Evolutionary conservation across 2,888 invertebrate species (phyloP), one percentile per base, ranked within the genome.

Genomic region (Rhodophaea formosa): DNA sequence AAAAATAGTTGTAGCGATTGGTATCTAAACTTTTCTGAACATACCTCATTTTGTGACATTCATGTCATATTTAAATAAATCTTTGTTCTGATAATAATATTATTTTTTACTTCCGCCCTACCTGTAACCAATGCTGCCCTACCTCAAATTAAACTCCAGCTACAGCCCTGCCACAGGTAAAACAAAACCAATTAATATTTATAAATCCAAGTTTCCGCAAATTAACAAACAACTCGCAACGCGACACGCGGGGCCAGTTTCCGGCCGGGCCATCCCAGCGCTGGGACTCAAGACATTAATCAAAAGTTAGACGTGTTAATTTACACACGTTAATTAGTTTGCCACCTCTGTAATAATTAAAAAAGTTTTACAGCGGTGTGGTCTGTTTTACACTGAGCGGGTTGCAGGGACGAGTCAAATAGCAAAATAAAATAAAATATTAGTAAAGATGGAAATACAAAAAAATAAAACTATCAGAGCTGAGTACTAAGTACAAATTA

Each of bases 301-400:
- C 68, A 65, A 65, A 69, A 69, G 61, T 68, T 70, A 57, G 58
- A 60, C 59, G 64, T 54, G 62, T 62, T 68, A 63, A 70, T 64
- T 62, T 61, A 74, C 78, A 79, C 77, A 72, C 68, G 68, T 61
- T 76, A 78, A 80, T 81, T 77, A 81, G 70, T 72, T 74, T 62
- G 63, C 62, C 74, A 79, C 74, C 72, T 72, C 70, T 71, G 69
- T 71, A 72, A 72, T 79, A 74, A 79, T 79, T 79, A 72, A 74
- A 77, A 77, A 79, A 75, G 69, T 79, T 75, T 43, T 44, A 43
- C 29, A 23, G 12, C 44, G 30, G 51, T 8, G 35, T 35, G 32
- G 17, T 17, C 15, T 35, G 6, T 7, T 35, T 35, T 12, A 51
- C 10, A 51, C 1, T 51, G 16, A 16, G 12, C 51, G 35, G 35